phyloP scores from a whole-genome alignment of 1,140 invertebrate genomes.

The Orussus abietinus region DNA sequence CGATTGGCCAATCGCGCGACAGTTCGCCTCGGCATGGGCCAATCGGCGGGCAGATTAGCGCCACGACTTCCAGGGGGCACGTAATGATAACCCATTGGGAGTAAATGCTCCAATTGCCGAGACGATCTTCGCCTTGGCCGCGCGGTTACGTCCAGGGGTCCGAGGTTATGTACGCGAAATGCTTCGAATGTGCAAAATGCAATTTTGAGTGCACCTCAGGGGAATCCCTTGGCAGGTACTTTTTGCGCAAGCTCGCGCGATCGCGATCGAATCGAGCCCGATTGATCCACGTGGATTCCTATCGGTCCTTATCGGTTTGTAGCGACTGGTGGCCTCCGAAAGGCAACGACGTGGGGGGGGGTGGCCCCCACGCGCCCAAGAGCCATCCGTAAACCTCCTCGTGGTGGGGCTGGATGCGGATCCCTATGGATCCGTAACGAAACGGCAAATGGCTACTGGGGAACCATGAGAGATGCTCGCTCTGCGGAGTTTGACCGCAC shows the following conservation, averaged over 20 bases:
- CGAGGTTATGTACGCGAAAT: background rate
- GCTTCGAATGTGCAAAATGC: background rate
- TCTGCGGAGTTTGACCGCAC: no score
- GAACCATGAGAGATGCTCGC: no score
- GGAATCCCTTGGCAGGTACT: background rate
- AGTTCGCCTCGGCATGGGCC: slow-evolving; percentile 10
- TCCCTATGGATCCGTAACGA: no score
- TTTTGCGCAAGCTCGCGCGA: background rate
- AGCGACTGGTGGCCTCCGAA: no score
- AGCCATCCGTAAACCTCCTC: no score
- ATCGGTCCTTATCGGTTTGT: background rate
- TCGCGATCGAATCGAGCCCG: background rate
- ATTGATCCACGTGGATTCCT: background rate
- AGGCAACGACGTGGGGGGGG: no score
- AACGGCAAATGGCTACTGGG: no score
- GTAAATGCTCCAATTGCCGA: slow-evolving; percentile 26
- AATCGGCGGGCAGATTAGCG: slow-evolving; percentile 11
- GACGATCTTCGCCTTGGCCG: background rate
- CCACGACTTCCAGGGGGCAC: slow-evolving; percentile 10
- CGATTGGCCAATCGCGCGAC: slow-evolving; percentile 17
- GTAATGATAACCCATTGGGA: slow-evolving; percentile 28
- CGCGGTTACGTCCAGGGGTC: background rate
- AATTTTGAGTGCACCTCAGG: background rate
- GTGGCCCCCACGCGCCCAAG: no score
- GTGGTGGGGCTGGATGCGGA: no score